Conservation (phyloP, 2,113 vertebrate species). For the Crocuta crocuta region DNA sequence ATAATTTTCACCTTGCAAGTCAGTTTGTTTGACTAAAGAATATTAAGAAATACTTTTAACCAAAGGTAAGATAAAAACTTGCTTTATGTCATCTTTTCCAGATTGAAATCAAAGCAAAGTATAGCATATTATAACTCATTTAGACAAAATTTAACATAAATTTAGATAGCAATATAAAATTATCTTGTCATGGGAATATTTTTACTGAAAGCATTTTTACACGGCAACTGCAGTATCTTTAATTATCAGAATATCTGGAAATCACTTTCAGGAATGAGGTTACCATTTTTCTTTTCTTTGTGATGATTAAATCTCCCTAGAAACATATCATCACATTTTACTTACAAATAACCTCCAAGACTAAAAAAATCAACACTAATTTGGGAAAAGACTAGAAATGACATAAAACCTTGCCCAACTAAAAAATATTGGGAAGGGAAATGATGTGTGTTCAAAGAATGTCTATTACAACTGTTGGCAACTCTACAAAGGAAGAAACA, state of each 20-base stretch:
- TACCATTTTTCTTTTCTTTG: conserved; percentile 25
- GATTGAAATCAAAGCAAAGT: conserved; percentile 37
- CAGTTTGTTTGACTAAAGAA: not conserved
- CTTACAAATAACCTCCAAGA: conserved; percentile 45
- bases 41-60: not conserved
- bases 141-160: conserved; percentile 29
- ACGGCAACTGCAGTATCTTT: conserved; percentile 23
- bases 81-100: conserved; percentile 1
- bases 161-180: conserved; percentile 40
- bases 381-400: not conserved
- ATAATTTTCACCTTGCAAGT: conserved; percentile 22
- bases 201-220: conserved; percentile 19
- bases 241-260: conserved; percentile 68
- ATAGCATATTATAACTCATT: not conserved
- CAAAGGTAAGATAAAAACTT: not conserved
- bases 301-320: conserved; percentile 43
- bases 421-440: conserved; percentile 15
- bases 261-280: not conserved
- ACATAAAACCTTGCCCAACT: conserved; percentile 27
- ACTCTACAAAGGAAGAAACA: not conserved
- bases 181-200: not conserved
- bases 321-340: conserved; percentile 14
- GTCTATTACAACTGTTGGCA: conserved; percentile 43
- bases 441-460: conserved; percentile 36
- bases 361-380: conserved; percentile 49